phyloP scores from a whole-genome alignment of 2,797 vertebrate species.

The Hyperoplus lanceolatus region DNA sequence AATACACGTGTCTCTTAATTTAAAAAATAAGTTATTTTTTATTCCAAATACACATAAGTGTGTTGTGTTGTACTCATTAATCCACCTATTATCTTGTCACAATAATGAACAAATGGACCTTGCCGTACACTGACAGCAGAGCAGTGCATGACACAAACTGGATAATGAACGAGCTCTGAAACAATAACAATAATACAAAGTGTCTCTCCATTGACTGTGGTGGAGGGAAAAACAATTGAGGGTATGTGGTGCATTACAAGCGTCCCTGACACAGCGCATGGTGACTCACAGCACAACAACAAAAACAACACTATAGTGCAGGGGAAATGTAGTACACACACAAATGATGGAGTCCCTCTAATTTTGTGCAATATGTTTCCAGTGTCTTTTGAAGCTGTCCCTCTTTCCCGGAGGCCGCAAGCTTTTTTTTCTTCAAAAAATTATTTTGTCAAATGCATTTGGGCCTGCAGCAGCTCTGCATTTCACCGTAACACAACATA shows the following conservation, averaged over 20 bases:
- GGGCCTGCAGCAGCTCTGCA: neutral
- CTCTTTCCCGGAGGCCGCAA: neutral
- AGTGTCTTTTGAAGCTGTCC: neutral
- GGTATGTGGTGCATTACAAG: conserved; percentile 26
- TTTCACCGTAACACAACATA: conserved; percentile 7
- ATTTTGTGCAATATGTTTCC: neutral
- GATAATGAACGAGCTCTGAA: conserved; percentile 42
- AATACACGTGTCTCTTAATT: neutral
- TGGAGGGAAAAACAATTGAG: conserved; percentile 20
- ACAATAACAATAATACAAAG: conserved; percentile 45
- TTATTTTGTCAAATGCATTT: too few species aligned
- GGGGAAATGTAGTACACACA: too few species aligned
- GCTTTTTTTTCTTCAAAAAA: too few species aligned
- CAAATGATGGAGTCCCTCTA: neutral
- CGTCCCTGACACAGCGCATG: conserved; percentile 35
- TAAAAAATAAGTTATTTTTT: neutral
- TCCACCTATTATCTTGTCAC: conserved; percentile 41
- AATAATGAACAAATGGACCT: conserved; percentile 44
- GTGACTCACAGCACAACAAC: conserved; percentile 25
- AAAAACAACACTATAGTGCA: neutral
- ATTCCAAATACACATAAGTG: neutral
- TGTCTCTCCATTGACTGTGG: conserved; percentile 15
- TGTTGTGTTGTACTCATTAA: conserved; percentile 18
- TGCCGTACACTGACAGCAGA: conserved; percentile 28
- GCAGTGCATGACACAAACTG: conserved; percentile 23